Base-by-base conservation (phyloP, 2,797 vertebrate species). In the Parotocinclus haroldoi region DNA sequence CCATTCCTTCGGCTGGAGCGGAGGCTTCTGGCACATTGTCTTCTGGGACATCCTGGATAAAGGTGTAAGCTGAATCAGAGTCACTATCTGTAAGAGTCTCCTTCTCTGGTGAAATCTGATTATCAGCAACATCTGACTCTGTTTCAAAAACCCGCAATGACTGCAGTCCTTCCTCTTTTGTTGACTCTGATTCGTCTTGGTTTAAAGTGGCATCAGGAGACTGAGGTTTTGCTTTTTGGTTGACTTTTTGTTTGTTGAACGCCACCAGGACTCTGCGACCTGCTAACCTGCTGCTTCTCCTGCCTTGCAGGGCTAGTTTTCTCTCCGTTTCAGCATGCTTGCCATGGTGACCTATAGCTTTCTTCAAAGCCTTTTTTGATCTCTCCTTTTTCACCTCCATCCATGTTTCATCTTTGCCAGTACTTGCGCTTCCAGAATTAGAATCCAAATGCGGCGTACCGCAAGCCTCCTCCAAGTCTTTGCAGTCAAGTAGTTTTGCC, bases 401-500 rank as follows among this genome's bases (percentile, higher is more conserved):
- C 36, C 16, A 16, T 49, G 16, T 50, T 56, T 72, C 58, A 13
- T 19, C 51, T 51, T 55, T 38, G 11, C 14, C n/a, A 6, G 14
- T 9, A 9, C 27, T 4, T 1, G 58, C 7, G 27, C 5, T 46
- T 38, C 40, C 63, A 11, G 38, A 36, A 51, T 73, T 50, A 19
- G 27, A 4, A 0, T 68, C 69, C 68, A 80, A 55, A 46, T 80
- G 80, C 46, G 83, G 74, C 12, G 37, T 44, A 0, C 86, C 79
- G 63, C 97, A 99, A 37, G 93, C 89, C 71, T 93, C 90, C 0
- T 90, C 86, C 8, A 99, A 87, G 57, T 92, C 93, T 63, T 86
- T 83, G 58, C 96, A 98, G 72, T 95, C 93, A 27, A 99, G 81
- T 64, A 91, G 88, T 19, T 90, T 87, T 0, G 96, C 96, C 7